Conservation (phyloP, 2,113 vertebrate genomes). For the Puntigrus tetrazona region DNA sequence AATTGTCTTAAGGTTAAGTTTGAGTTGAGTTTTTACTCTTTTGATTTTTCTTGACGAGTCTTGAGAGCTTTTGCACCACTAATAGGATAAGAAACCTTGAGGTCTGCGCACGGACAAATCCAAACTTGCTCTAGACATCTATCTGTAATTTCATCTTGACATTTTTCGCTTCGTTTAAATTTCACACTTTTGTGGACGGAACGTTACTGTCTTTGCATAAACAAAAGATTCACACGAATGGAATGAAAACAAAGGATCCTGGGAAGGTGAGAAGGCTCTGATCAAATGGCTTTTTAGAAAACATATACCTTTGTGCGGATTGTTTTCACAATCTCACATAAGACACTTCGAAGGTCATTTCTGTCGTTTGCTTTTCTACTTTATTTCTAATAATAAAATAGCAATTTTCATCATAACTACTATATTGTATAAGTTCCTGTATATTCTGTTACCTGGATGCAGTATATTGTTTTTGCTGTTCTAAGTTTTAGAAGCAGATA, state of each 20-base stretch:
- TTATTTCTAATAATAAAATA: not conserved
- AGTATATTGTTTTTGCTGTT: not conserved
- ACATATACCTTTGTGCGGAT: not conserved
- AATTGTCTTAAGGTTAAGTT: not conserved
- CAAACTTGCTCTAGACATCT: slow-evolving; percentile 36
- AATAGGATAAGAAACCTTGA: not conserved
- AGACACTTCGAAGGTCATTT: not conserved
- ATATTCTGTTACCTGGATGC: not conserved
- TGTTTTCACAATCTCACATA: not conserved
- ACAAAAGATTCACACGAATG: not conserved
- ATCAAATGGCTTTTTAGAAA: not conserved
- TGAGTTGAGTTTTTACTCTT: not conserved
- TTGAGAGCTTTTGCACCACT: not conserved
- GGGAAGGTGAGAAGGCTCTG: not conserved
- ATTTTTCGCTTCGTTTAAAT: not conserved
- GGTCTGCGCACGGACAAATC: slow-evolving; percentile 25
- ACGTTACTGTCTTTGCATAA: not conserved
- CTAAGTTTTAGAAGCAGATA: not conserved
- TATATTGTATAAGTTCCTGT: not conserved
- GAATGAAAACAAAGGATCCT: slow-evolving; percentile 1
- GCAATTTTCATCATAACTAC: too few relatives aligned
- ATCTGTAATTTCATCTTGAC: slow-evolving; percentile 30
- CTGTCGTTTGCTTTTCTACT: not conserved
- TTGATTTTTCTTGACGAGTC: not conserved
- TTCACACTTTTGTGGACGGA: not conserved